Base-by-base conservation (phyloP, 2,888 invertebrate species). In the Syrphus vitripennis region DNA sequence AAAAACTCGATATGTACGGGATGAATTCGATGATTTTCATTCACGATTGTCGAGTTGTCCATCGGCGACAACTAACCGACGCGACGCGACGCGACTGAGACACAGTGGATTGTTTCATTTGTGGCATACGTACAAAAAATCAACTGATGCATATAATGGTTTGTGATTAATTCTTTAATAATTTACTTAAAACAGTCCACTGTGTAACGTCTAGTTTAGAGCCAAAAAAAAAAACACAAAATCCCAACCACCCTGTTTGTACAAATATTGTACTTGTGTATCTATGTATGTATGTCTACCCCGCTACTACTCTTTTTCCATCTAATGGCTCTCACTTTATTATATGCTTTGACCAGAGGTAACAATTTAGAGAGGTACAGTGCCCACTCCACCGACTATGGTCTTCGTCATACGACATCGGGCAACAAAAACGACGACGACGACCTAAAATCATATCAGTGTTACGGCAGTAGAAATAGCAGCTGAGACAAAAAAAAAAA, bases 381-480 rank as follows among this genome's bases (percentile, higher is more conserved):
- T 84, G 84, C 76, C 67, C 81, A 80, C 84, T 76, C 69, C 69
- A 81, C 65, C 57, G 75, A 81, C 81, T 81, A 84, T 84, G 71
- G 65, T 72, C 75, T 71, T 76, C 83, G 83, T 76, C 83, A 80
- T 48, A 67, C 83, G 74, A 75, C 83, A 69, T 70, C 65, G 26
- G 45, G 40, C 71, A 50, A 70, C 37, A 53, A 77, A 19, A 63
- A 53, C 31, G 31, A 79, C 69, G 42, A 79, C 61, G 59, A 78
- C 83, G 79, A 83, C 80, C 83, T 80, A 71, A 83, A 83, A 80
- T 83, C 80, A 83, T 80, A 83, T 83, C 80, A 83, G 63, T 34
- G 14, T n/a, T 42, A 42, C 48, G 31, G 48, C 79, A 72, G 69
- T 67, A 74, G 74, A 48, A 83, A 53, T 59, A 69, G 53, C 72